Conservation (phyloP, 2,113 vertebrate genomes). For the Nerophis lumbriciformis region DNA sequence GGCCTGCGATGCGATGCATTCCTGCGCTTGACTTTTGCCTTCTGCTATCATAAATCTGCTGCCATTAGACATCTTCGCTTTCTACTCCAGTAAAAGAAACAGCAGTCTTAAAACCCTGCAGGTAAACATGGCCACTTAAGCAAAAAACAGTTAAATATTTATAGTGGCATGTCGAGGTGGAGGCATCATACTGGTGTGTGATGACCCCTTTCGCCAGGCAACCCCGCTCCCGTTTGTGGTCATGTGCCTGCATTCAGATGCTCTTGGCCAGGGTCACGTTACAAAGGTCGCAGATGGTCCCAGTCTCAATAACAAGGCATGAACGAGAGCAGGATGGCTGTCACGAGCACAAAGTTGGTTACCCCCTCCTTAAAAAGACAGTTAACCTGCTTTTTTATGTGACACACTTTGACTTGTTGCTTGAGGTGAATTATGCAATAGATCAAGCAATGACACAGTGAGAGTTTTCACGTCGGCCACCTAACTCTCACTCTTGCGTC, state of each 20-base stretch:
- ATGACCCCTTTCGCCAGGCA: constrained; percentile 15
- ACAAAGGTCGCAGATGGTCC: constrained; percentile 20
- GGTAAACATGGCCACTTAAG: no score
- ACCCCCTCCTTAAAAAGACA: not conserved
- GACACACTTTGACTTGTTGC: not conserved
- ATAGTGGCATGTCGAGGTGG: not conserved
- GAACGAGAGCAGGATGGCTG: constrained; percentile 16
- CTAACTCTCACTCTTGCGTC: constrained; percentile 15
- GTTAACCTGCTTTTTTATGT: not conserved
- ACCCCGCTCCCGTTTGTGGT: constrained; percentile 27
- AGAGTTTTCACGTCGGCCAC: constrained; percentile 6
- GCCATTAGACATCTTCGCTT: no score
- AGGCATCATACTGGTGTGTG: constrained; percentile 15
- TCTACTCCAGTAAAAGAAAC: no score
- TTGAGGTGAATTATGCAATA: not conserved
- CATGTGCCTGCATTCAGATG: constrained; percentile 16
- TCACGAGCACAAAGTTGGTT: not conserved
- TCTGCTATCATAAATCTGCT: constrained; percentile 2
- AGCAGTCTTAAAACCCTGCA: no score
- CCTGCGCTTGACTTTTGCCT: constrained; percentile 23
- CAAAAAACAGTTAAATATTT: no score
- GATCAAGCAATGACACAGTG: not conserved
- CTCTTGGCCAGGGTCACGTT: constrained; percentile 28
- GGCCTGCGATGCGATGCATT: not conserved
- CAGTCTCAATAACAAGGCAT: not conserved